phyloP scores from a whole-genome alignment of 53 echinoderm and acorn worm species.

The Holothuria scabra region DNA sequence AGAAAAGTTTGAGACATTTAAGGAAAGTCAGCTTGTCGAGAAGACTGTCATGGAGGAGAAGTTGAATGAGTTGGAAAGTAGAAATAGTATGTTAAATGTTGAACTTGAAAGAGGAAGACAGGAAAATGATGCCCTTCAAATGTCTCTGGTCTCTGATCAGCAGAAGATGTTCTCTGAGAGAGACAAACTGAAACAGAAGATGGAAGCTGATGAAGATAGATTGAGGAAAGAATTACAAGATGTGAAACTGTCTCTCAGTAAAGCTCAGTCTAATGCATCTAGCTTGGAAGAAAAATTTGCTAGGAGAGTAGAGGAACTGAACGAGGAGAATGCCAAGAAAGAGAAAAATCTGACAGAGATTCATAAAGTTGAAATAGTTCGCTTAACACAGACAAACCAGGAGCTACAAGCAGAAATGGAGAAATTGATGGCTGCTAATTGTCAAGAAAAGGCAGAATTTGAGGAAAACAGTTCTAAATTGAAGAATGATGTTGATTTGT shows the following conservation, averaged over 20 bases:
- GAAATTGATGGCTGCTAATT: neutral
- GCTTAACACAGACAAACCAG: neutral
- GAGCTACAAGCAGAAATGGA: conserved; percentile 10
- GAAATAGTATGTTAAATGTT: neutral
- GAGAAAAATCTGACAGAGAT: conserved; percentile 5
- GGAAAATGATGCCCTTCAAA: conserved; percentile 8
- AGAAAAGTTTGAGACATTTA: conserved; percentile 7
- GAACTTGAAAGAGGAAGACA: conserved; percentile 32
- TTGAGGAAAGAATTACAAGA: conserved; percentile 17
- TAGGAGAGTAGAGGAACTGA: neutral
- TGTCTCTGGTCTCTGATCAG: conserved; percentile 12
- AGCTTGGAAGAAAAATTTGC: conserved; percentile 5
- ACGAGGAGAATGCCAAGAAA: conserved; percentile 11
- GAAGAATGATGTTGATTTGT: neutral
- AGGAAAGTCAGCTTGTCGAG: conserved; percentile 22
- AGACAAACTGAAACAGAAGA: neutral
- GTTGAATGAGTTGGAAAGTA: neutral
- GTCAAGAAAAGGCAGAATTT: neutral
- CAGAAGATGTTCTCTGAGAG: conserved; percentile 34
- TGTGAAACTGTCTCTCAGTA: neutral
- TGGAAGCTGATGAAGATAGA: conserved; percentile 19
- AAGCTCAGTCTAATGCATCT: neutral
- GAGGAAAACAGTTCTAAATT: conserved; percentile 6
- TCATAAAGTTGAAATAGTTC: neutral
- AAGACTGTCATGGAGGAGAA: conserved; percentile 9